Evolutionary conservation across 2,113 vertebrate species (phyloP).

Genomic region (Salvelinus namaycush): DNA sequence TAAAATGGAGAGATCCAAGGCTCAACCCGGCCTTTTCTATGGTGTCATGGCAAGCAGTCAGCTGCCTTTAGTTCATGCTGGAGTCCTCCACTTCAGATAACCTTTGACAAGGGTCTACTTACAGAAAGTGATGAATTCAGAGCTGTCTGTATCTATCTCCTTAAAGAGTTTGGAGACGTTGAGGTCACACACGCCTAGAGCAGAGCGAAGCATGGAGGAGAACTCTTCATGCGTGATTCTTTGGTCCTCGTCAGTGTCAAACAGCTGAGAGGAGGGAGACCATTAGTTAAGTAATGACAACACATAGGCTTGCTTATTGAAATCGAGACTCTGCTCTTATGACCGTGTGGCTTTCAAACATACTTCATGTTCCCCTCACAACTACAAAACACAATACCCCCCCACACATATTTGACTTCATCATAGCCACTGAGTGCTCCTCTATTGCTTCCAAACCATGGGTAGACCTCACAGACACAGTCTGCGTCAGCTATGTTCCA

Average conservation of each 20-base stretch:
- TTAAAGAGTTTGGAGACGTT: constrained; percentile 87
- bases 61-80: no score
- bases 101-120: constrained; percentile 54
- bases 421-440: constrained; percentile 32
- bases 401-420: constrained; percentile 48
- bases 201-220: constrained; percentile 82
- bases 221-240: constrained; percentile 87
- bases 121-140: constrained; percentile 87
- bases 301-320: not conserved
- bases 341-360: constrained; percentile 21
- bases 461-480: not conserved
- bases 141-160: constrained; percentile 85
- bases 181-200: constrained; percentile 85
- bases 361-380: constrained; percentile 23
- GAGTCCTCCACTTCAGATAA: not conserved
- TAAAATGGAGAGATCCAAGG: no score
- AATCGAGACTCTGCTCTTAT: constrained; percentile 2
- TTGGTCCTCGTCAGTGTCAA: constrained; percentile 89
- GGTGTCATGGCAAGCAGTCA: no score
- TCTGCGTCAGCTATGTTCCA: not conserved
- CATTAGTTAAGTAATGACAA: not conserved
- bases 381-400: constrained; percentile 15
- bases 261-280: constrained; percentile 75
- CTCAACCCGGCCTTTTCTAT: no score
- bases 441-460: constrained; percentile 17